phyloP scores from a whole-genome alignment of 2,797 vertebrate genomes.

The Oceanodroma leucorhoa region DNA sequence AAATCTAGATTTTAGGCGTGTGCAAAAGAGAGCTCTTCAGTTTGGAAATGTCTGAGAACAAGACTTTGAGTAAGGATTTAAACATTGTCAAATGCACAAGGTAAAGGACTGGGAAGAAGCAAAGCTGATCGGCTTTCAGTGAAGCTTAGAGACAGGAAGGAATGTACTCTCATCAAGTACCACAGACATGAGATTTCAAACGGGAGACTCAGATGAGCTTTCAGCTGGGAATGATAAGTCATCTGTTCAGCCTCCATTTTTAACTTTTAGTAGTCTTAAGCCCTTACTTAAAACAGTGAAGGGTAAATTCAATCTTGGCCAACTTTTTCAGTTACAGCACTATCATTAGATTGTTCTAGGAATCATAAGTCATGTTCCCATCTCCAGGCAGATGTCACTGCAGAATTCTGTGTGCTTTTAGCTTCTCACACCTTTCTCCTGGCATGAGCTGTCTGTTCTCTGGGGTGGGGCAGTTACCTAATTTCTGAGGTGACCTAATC shows the following conservation, averaged over 20 bases:
- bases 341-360: not conserved
- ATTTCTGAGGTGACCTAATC: not conserved
- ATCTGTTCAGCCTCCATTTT: not conserved
- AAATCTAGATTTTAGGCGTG: not conserved
- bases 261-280: not conserved
- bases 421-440: not conserved
- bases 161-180: not conserved
- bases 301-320: not conserved
- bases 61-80: not conserved
- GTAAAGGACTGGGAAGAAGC: not conserved
- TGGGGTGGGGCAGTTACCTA: not conserved
- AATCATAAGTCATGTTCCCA: not conserved
- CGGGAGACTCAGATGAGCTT: not conserved
- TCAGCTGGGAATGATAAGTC: not conserved
- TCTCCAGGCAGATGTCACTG: not conserved
- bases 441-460: not conserved
- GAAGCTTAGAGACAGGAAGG: not conserved
- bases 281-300: not conserved
- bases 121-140: not conserved
- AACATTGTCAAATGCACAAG: not conserved
- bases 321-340: not conserved
- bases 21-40: not conserved
- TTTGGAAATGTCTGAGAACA: not conserved
- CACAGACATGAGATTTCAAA: not conserved
- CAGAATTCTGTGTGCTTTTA: not conserved